A percentile compares a stretch with the other conserved stretches of the same genome.
These are phyloP conservation scores for Limnephilus lunatus DNA, from an alignment of 2,888 invertebrate genomes.

Conservation along the genomic window DNA sequence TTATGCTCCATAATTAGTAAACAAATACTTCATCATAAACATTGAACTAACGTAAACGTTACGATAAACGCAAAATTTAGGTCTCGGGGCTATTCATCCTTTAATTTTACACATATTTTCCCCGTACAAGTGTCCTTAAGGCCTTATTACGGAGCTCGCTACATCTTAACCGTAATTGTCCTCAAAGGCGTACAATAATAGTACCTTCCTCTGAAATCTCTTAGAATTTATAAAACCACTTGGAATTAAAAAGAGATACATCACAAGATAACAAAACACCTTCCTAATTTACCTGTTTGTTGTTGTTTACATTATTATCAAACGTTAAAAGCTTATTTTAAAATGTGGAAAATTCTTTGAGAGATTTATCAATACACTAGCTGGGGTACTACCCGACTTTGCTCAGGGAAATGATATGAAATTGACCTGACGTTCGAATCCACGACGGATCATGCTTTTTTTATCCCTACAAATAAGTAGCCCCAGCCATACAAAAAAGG, in stretches of 20 bases:
- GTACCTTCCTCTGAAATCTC: neutral
- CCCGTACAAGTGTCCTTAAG: constrained; percentile 11
- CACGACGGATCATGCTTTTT: no score
- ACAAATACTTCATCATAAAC: neutral
- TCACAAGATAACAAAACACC: neutral
- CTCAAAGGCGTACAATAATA: neutral
- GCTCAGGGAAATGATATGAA: no score
- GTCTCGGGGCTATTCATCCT: neutral
- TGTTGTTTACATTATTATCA: no score
- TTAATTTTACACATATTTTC: constrained; percentile 2
- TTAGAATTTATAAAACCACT: constrained; percentile 21
- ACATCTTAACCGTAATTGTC: constrained; percentile 5
- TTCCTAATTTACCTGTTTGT: neutral
- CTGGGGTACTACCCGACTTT: no score
- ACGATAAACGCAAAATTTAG: neutral
- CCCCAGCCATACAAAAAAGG: no score
- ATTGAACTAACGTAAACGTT: neutral
- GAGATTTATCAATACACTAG: no score
- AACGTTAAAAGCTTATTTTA: no score
- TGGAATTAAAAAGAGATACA: neutral
- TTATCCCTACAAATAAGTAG: no score
- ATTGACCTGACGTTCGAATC: no score
- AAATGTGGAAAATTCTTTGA: no score
- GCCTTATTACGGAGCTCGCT: constrained; percentile 9
- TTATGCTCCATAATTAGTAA: neutral